Evolutionary conservation across 2,888 invertebrate species (phyloP), one percentile per base, ranked within the genome.

Genomic region (Spodoptera exigua): DNA sequence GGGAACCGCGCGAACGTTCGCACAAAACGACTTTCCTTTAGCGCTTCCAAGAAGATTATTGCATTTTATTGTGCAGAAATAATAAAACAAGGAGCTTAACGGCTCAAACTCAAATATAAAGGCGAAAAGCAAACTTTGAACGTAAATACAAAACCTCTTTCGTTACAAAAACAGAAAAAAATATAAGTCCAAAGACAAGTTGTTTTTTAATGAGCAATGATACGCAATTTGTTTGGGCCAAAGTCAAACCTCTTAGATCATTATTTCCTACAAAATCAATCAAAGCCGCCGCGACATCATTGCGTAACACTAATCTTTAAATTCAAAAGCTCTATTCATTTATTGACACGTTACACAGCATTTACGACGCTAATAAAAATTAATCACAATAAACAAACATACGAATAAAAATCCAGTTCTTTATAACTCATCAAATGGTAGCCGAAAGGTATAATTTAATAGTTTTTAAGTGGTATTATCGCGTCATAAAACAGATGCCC

Each of bases 381-480:
- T 87, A 87, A 92, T 92, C 91, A 92, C 89, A 88, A 90, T 92
- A 93, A 93, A 92, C 92, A 93, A 93, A 93, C 91, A 93, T 77
- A 80, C 74, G 80, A 83, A 81, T 81, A 82, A 86, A 86, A 85
- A 80, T 76, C 78, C 81, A 76, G 82, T 82, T 81, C 84, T 88
- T 89, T 89, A 90, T 79, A 82, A 83, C 87, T 81, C 87, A 88
- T 90, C 90, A 89, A 90, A 92, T 91, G 85, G 92, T 90, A 91
- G 92, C 90, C 88, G 89, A 79, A 79, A 86, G 83, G 83, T 82
- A 85, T 86, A 84, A 90, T 92, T 91, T 92, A 91, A 93, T 92
- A 90, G 91, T 89, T 93, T 93, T 93, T 93, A 93, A 93, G 93
- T 93, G 93, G 92, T 89, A 87, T 91, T 85, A 92, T 90, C 89